Percentiles rank a stretch among this genome's conserved stretches.
Conservation (phyloP, 1,140 invertebrate species). For the Aethina tumida region DNA sequence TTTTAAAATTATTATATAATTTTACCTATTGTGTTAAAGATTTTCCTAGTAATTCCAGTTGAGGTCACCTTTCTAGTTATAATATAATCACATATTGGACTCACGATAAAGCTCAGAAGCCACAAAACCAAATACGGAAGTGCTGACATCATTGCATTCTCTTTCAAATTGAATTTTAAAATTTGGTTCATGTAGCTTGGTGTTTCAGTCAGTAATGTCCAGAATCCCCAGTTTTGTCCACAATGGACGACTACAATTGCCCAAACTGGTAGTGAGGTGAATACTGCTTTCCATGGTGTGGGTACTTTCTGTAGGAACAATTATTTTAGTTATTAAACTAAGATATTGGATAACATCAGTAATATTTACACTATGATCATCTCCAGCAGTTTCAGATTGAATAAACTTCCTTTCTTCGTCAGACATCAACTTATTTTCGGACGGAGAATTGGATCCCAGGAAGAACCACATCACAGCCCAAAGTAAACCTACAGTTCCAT, state of each 20-base stretch:
- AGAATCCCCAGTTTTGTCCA: constrained; percentile 86
- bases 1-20: not conserved
- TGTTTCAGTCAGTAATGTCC: constrained; percentile 80
- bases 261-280: constrained; percentile 69
- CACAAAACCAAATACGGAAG: constrained; percentile 68
- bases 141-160: no score
- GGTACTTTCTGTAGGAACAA: constrained; percentile 21
- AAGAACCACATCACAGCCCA: constrained; percentile 52
- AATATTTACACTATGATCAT: no score
- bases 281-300: constrained; percentile 66
- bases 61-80: constrained; percentile 42
- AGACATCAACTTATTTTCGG: constrained; percentile 46
- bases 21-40: constrained; percentile 51
- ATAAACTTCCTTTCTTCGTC: constrained; percentile 52
- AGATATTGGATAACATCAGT: no score
- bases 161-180: constrained; percentile 66
- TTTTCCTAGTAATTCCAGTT: constrained; percentile 47
- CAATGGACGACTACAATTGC: constrained; percentile 71
- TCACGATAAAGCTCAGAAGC: constrained; percentile 52
- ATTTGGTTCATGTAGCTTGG: constrained; percentile 81
- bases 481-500: constrained; percentile 50
- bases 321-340: no score
- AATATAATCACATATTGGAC: constrained; percentile 49
- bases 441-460: constrained; percentile 54
- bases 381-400: constrained; percentile 28